Conservation (phyloP, 1,140 invertebrate genomes). For the Lepidurus couesii region DNA sequence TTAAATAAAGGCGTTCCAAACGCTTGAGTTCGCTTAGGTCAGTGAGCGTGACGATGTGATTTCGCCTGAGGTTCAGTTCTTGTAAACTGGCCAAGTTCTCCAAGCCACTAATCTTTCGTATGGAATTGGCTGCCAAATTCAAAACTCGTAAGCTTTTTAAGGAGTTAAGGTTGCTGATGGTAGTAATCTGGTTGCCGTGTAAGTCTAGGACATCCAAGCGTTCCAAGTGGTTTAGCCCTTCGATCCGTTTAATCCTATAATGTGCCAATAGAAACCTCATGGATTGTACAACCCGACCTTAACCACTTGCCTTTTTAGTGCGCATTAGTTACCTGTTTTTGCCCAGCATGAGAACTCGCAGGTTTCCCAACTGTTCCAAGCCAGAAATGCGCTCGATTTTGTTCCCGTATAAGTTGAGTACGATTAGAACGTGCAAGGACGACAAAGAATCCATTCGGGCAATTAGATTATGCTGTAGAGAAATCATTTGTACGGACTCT, state of each 20-base stretch:
- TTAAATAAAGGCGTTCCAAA: slow-evolving; percentile 32
- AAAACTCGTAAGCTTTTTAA: slow-evolving; percentile 31
- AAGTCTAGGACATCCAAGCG: slow-evolving; percentile 35
- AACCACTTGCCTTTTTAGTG: neutral
- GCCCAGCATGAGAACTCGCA: slow-evolving; percentile 35
- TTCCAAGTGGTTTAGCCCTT: slow-evolving; percentile 32
- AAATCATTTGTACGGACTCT: slow-evolving; percentile 33
- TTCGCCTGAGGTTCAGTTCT: slow-evolving; percentile 34
- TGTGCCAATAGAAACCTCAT: neutral
- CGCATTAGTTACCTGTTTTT: slow-evolving; percentile 30
- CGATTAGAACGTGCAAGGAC: slow-evolving; percentile 28
- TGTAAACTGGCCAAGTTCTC: slow-evolving; percentile 28
- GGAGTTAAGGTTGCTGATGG: slow-evolving; percentile 25
- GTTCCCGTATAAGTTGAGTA: slow-evolving; percentile 36
- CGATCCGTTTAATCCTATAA: slow-evolving; percentile 29
- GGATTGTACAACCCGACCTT: neutral
- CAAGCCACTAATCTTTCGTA: slow-evolving; percentile 30
- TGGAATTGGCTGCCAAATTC: slow-evolving; percentile 34
- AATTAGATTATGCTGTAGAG: slow-evolving; percentile 35
- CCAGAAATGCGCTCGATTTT: slow-evolving; percentile 35
- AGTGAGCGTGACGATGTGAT: slow-evolving; percentile 26
- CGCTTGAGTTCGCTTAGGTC: slow-evolving; percentile 25
- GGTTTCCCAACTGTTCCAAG: slow-evolving; percentile 28
- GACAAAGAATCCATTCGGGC: slow-evolving; percentile 33
- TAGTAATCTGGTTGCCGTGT: slow-evolving; percentile 34